Conservation (phyloP, 2,797 vertebrate species). For the Esox lucius region DNA sequence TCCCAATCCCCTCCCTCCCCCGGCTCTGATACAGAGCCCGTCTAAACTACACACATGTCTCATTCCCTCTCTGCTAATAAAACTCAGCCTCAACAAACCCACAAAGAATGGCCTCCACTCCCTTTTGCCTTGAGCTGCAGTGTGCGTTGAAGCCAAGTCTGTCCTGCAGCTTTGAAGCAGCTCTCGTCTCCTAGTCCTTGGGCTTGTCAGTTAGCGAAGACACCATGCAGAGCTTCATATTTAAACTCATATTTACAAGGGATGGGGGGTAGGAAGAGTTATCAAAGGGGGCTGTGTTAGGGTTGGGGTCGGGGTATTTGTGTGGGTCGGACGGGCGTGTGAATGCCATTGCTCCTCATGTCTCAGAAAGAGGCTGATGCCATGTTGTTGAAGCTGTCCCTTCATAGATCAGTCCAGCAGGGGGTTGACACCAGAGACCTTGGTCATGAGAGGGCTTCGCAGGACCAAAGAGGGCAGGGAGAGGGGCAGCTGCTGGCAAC, state of each 20-base stretch:
- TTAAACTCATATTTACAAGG: slow-evolving; percentile 23
- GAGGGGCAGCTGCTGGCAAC: slow-evolving; percentile 54
- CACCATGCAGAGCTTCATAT: slow-evolving; percentile 1
- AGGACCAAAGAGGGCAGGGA: slow-evolving; percentile 12
- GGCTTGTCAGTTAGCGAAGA: slow-evolving; percentile 11
- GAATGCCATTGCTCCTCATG: slow-evolving; percentile 24
- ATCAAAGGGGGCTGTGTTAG: not conserved
- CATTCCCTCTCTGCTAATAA: slow-evolving; percentile 39
- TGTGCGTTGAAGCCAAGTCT: slow-evolving; percentile 2
- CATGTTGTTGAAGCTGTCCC: slow-evolving; percentile 18
- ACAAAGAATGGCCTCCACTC: slow-evolving; percentile 39
- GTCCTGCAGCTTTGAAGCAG: slow-evolving; percentile 17
- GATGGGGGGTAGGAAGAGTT: slow-evolving; percentile 10
- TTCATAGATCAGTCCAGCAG: slow-evolving; percentile 55
- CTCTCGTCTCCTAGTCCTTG: not conserved
- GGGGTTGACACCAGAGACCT: slow-evolving; percentile 48
- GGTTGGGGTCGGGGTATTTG: not conserved
- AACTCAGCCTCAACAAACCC: slow-evolving; percentile 44
- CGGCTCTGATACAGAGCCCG: slow-evolving; percentile 56
- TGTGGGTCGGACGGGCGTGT: not conserved
- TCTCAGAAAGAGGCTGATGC: slow-evolving; percentile 1
- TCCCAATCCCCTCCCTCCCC: slow-evolving; percentile 33
- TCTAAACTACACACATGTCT: slow-evolving; percentile 59
- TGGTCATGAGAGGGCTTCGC: slow-evolving; percentile 43
- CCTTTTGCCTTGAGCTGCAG: slow-evolving; percentile 16